Base-by-base conservation (phyloP, 2,797 vertebrate species). In the Jordanella pulchra region DNA sequence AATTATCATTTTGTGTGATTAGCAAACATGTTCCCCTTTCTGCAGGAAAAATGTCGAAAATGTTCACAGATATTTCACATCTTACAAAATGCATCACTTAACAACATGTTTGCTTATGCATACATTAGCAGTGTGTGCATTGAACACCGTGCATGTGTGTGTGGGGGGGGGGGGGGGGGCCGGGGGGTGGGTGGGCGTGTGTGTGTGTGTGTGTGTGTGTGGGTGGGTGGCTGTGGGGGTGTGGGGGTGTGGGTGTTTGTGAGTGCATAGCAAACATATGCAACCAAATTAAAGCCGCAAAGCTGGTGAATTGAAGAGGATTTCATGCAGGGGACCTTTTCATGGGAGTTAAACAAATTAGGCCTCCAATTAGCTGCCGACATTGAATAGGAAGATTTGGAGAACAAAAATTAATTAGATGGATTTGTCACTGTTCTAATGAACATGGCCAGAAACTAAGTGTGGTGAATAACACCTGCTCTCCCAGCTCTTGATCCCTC, bases 271-370 rank as follows among this genome's bases (percentile, higher is more conserved):
- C 86, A 93, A 89, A 89, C 92, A 94, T 91, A 94, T 93, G 92
- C 92, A 95, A 90, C 87, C 89, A 92, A 91, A 94, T 92, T 93
- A 94, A 93, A 93, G 87, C 92, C 89, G 79, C 93, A 94, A 95
- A 94, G 92, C 93, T 92, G 90, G 84, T 85, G 89, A 93, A 94
- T 89, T 89, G 89, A 93, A 93, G 90, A 93, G 94, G 93, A 94
- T 94, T 95, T 94, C 87, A 93, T 88, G 84, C 87, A 77, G 86
- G n/a, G 89, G 89, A 86, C 86, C 80, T 86, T 87, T 93, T 94
- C 90, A 91, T 93, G 88, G 90, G 91, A 93, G 92, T 94, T 94
- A 93, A 93, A 88, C 93, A 94, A 94, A 93, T 94, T 92, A 93
- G 91, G 86, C 81, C 85, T 90, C 91, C 89, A 93, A 93, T 94